phyloP scores from a whole-genome alignment of 2,113 vertebrate genomes.

The Pomatorhinus ruficollis region DNA sequence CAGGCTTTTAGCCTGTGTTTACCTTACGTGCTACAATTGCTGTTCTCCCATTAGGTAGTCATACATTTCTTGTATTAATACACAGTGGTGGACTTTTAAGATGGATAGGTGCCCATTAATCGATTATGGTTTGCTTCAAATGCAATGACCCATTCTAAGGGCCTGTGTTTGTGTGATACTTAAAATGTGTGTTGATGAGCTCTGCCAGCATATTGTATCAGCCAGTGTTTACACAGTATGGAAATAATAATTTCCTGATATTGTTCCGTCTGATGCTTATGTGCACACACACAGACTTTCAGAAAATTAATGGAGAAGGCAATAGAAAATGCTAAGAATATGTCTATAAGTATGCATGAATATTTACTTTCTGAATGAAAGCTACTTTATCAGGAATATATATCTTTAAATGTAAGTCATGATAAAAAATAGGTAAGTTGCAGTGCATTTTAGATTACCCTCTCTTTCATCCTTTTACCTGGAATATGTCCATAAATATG shows the following conservation, averaged over 20 bases:
- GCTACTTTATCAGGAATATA: not conserved
- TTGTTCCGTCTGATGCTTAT: not conserved
- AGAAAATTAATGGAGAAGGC: not conserved
- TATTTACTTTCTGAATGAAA: not conserved
- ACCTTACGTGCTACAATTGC: not conserved
- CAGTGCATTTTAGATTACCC: not conserved
- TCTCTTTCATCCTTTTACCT: not conserved
- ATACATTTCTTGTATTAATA: not conserved
- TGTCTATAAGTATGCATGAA: accelerated
- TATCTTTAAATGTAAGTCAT: not conserved
- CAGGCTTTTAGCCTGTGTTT: not conserved
- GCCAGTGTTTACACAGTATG: not conserved
- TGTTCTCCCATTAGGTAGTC: not conserved
- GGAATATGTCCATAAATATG: not conserved
- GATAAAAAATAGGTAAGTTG: not conserved
- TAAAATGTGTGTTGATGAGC: not conserved
- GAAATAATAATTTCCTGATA: not conserved
- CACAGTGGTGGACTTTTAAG: not conserved
- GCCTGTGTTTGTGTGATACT: not conserved
- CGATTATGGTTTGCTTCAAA: not conserved
- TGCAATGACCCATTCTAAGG: not conserved
- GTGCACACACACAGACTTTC: accelerated
- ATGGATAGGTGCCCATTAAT: not conserved
- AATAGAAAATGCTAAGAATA: not conserved
- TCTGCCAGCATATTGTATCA: not conserved